phyloP scores from a whole-genome alignment of 2,888 invertebrate species.

The Pedicia rivosa region DNA sequence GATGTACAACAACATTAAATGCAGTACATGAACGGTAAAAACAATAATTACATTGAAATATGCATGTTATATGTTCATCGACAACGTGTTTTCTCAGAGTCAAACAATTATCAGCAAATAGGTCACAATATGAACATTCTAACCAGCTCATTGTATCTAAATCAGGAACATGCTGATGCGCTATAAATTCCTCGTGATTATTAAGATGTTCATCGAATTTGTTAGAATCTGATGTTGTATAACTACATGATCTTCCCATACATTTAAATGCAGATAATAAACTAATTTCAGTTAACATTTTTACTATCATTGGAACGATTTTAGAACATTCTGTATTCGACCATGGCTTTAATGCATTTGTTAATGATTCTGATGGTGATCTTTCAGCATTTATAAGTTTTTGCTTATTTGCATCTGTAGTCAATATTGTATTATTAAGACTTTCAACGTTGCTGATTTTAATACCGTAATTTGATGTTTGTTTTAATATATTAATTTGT shows the following conservation, averaged over 20 bases:
- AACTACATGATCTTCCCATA: slow-evolving; percentile 35
- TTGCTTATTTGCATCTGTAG: too few species aligned
- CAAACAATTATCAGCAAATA: slow-evolving; percentile 27
- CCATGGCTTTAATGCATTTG: slow-evolving; percentile 24
- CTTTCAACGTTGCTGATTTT: too few species aligned
- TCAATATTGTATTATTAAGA: too few species aligned
- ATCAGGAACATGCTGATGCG: slow-evolving; percentile 6
- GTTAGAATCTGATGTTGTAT: slow-evolving; percentile 25
- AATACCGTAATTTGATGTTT: too few species aligned
- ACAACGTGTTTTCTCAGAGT: slow-evolving; percentile 42
- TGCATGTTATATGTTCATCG: slow-evolving; percentile 41
- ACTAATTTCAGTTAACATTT: slow-evolving; percentile 7
- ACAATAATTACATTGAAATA: slow-evolving; percentile 47
- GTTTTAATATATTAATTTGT: too few species aligned
- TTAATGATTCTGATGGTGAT: slow-evolving; percentile 17
- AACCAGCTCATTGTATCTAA: slow-evolving; percentile 31
- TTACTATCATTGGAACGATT: not conserved
- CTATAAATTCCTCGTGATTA: slow-evolving; percentile 17
- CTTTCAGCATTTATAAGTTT: not conserved
- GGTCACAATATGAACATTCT: slow-evolving; percentile 41
- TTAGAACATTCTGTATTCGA: slow-evolving; percentile 6
- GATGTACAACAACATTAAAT: slow-evolving; percentile 10
- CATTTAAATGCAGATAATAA: slow-evolving; percentile 34
- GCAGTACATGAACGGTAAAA: slow-evolving; percentile 40
- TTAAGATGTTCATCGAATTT: slow-evolving; percentile 30